Evolutionary conservation across 2,113 vertebrate species (phyloP).

Genomic region (Hucho hucho): DNA sequence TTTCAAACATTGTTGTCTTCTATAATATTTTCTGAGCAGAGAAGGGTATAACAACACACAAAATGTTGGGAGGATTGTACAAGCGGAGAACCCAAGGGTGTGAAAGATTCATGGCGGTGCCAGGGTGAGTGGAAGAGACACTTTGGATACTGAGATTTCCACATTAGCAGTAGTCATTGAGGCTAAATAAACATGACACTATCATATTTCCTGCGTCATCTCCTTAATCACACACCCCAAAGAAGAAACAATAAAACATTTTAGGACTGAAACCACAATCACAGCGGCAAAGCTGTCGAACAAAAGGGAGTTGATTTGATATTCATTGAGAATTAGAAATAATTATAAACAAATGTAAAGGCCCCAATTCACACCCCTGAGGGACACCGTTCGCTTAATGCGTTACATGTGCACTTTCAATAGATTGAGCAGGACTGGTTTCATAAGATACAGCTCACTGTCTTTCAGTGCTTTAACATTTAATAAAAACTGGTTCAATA

Average conservation of each 20-base stretch:
- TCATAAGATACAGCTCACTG: conserved; percentile 30
- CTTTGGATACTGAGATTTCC: conserved; percentile 36
- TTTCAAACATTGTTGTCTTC: conserved; percentile 47
- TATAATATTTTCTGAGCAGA: neutral
- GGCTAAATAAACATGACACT: conserved; percentile 34
- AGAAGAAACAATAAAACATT: conserved; percentile 41
- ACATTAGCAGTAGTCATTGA: conserved; percentile 37
- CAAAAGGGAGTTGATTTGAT: conserved; percentile 49
- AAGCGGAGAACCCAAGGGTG: too few relatives aligned
- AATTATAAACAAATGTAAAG: neutral
- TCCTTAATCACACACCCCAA: conserved; percentile 8
- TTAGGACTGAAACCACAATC: conserved; percentile 39
- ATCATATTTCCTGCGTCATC: conserved; percentile 30
- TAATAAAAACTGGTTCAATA: conserved; percentile 42
- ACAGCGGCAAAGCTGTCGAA: conserved; percentile 50
- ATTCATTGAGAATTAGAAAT: conserved; percentile 35
- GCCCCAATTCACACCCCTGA: too few relatives aligned
- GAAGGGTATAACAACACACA: neutral
- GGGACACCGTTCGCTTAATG: too few relatives aligned
- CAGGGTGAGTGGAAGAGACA: conserved; percentile 22
- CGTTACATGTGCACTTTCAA: too few relatives aligned
- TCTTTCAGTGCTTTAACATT: conserved; percentile 20
- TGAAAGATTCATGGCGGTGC: neutral
- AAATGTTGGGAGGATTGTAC: neutral
- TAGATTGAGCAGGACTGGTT: neutral